Evolutionary conservation across 2,888 invertebrate species (phyloP).

Genomic region (Synergus laeviventris): DNA sequence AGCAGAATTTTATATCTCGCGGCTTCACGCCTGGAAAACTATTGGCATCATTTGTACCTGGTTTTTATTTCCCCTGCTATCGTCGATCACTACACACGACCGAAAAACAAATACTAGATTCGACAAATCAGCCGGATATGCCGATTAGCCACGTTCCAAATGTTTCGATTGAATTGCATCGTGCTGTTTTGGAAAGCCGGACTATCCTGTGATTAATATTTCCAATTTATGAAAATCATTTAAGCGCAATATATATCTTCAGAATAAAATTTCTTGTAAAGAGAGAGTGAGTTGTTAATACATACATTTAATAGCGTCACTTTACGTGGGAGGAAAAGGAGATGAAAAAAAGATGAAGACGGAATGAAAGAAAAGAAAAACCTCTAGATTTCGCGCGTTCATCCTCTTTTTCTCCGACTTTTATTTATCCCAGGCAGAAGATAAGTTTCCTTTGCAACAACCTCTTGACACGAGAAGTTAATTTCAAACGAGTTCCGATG

Average conservation of each 20-base stretch:
- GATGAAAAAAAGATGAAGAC: background rate
- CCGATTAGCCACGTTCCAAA: conserved; percentile 54
- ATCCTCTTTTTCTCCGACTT: conserved; percentile 48
- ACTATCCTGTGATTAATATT: conserved; percentile 54
- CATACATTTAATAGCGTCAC: conserved; percentile 10
- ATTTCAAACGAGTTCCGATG: conserved; percentile 53
- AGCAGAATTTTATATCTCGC: background rate
- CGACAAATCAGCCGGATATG: conserved; percentile 54
- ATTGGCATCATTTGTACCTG: background rate
- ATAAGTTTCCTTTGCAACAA: conserved; percentile 53
- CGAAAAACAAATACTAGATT: conserved; percentile 50
- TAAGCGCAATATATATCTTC: background rate
- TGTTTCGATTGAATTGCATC: conserved; percentile 56
- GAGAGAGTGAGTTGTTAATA: no score
- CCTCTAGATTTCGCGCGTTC: conserved; percentile 53
- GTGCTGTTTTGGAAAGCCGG: conserved; percentile 54
- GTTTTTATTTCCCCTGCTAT: conserved; percentile 4
- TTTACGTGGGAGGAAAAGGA: background rate
- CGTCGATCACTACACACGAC: conserved; percentile 37
- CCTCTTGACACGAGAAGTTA: conserved; percentile 56
- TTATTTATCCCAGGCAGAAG: conserved; percentile 54
- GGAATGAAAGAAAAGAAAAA: conserved; percentile 41
- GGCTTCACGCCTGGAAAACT: background rate
- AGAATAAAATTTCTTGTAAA: background rate
- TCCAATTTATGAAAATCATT: conserved; percentile 55